Conservation (phyloP, 2,797 vertebrate genomes). For the Poecile montanus region DNA sequence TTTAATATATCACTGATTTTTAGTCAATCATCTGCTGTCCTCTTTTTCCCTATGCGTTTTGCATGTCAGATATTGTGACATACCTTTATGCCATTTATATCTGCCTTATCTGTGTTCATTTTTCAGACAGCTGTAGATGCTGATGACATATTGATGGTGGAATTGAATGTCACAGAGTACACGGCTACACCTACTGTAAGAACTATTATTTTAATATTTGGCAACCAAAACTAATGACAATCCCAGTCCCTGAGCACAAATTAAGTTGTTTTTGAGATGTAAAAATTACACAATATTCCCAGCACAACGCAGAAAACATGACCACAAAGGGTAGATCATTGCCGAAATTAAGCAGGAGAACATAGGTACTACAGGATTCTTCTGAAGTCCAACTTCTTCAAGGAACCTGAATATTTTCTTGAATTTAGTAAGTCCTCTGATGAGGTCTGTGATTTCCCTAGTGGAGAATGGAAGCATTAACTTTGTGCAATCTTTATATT, state of each 20-base stretch:
- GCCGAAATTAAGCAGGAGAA: neutral
- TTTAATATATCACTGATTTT: neutral
- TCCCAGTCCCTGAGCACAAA: neutral
- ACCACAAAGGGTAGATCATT: neutral
- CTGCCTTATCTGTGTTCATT: neutral
- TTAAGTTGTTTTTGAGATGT: neutral
- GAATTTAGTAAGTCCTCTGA: neutral
- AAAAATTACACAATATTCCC: neutral
- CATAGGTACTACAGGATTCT: neutral
- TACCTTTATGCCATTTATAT: neutral
- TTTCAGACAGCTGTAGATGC: conserved; percentile 76
- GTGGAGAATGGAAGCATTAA: neutral
- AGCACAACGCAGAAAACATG: neutral
- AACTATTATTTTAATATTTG: conserved; percentile 13
- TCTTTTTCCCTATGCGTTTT: neutral
- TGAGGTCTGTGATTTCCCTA: neutral
- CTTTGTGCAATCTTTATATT: neutral
- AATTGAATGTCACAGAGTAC: conserved; percentile 70
- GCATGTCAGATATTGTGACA: neutral
- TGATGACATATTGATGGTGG: conserved; percentile 82
- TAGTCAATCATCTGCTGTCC: neutral
- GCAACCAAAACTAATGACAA: neutral
- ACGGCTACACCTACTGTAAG: conserved; percentile 72
- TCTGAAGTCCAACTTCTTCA: neutral
- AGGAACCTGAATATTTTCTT: neutral